Evolutionary conservation across 2,888 invertebrate species (phyloP).

Genomic region (Heliconius erato): DNA sequence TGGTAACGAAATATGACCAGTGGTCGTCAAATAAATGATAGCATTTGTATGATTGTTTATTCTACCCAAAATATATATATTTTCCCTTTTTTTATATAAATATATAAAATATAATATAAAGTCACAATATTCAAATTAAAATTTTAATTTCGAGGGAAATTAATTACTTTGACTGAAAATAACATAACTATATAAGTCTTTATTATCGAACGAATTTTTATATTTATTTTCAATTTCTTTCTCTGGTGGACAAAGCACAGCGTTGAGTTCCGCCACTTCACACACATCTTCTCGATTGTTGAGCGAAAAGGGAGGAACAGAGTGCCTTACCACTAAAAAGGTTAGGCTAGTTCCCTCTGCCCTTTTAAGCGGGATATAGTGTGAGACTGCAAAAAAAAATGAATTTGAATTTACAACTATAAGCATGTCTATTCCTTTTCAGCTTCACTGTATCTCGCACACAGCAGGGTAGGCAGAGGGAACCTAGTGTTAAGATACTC

Average conservation of each 20-base stretch:
- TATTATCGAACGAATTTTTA: too few species aligned
- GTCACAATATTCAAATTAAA: too few species aligned
- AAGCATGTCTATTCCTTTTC: not conserved
- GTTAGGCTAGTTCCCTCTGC: too few species aligned
- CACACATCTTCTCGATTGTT: not conserved
- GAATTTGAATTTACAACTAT: not conserved
- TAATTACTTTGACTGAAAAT: too few species aligned
- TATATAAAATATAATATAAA: too few species aligned
- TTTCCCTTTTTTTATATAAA: too few species aligned
- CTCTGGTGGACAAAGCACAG: not conserved
- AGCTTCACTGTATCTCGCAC: too few species aligned
- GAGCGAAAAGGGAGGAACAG: not conserved
- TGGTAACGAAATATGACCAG: constrained; percentile 7
- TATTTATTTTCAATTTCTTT: too few species aligned
- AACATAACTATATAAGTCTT: too few species aligned
- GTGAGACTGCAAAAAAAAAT: not conserved
- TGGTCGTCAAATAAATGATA: not conserved
- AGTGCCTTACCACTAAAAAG: not conserved
- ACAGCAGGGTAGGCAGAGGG: too few species aligned
- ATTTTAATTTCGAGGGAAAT: too few species aligned
- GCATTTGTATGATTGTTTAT: not conserved
- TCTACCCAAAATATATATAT: not conserved
- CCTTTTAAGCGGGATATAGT: not conserved
- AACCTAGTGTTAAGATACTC: too few species aligned
- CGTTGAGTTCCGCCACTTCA: not conserved